Base-by-base conservation (phyloP, 2,888 invertebrate genomes). In the Rhogogaster chlorosoma region DNA sequence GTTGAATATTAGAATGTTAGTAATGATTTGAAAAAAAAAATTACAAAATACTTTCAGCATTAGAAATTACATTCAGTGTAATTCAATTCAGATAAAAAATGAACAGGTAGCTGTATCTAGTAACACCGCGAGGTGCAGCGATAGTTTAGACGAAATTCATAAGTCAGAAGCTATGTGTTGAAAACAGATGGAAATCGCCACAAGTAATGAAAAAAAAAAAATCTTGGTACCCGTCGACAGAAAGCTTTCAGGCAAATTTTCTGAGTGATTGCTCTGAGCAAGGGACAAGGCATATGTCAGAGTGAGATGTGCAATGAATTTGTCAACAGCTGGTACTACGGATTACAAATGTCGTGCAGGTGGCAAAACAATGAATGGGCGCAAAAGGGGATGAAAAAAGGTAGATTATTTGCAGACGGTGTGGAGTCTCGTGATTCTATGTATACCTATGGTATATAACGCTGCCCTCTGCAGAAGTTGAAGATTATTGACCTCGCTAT, bases 291-390 rank as follows among this genome's bases (percentile, higher is more conserved):
- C 32, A 67, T 67, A 67, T 67, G 67, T 18, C 67, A 67, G 32
- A 67, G 67, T 32, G 18, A 12, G 67, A 32, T 67, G 67, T 67
- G 32, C 18, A 67, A 67, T 32, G 67, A 67, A 67, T 67, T 67
- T 67, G 32, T 67, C 67, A 67, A 12, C 67, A 67, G 32, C 32
- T 32, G 32, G 10, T 18, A 32, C 32, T 32, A 5, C 67, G 32
- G 67, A 32, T 29, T 67, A 67, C 18, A 67, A 67, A 32, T 67
- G 67, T 67, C 32, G 32, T 18, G 32, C 32, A 32, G 18, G 32
- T 18, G 29, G 67, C 18, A 12, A 64, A 29, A 67, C 67, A 67
- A 67, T 67, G 67, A 15, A 26, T 26, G 22, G 32, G 67, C 32
- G 15, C 32, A 4, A 32, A 67, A 29, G 7, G 67, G 67, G 15